Base-by-base conservation (phyloP, 2,113 vertebrate genomes). In the Albula goreensis region DNA sequence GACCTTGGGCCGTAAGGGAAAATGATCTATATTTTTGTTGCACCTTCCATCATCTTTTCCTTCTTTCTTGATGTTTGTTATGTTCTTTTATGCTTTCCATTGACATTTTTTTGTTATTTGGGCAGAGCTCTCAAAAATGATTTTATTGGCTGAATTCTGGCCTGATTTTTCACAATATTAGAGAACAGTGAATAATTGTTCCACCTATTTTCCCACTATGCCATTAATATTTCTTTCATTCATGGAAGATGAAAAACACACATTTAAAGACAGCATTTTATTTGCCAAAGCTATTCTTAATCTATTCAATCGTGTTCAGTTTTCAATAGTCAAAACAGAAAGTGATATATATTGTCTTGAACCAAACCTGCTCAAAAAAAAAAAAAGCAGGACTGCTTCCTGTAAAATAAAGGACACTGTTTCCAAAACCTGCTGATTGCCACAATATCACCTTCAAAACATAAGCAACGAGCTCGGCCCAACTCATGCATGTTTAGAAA, bases 1-100 rank as follows among this genome's bases (percentile, higher is more conserved):
- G 95, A 95, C 94, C 95, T 95, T 95, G 93, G 93, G 87, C 87
- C 91, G 90, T 90, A 92, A 91, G 48, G 84, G 90, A 93, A 93
- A 92, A 94, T 94, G 92, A 94, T 93, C 93, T 93, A 93, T 85
- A 92, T 89, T 89, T 63, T 80, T 41, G 81, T 80, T 82, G 57
- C 56, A 81, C 50, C 48, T 81, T 10, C 83, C 25, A 78, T 78
- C 60, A 17, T 81, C 53, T 48, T 0, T 41, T 60, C 3, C 15
- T 25, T 79, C 25, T 60, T 7, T 83, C 85, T 78, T 86, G 86
- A 66, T 77, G 50, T 83, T 56, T 85, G 74, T 81, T 63, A 53
- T 25, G 85, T 56, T 81, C 81, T 83, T 83, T 82, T 15, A 80
- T 19, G 48, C 56, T 84, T 53, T 74, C 7, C n/a, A 31, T 74